These are phyloP conservation scores for Brachyhypopomus gauderio DNA, from an alignment of 2,113 vertebrate genomes.

Conservation along the genomic window DNA sequence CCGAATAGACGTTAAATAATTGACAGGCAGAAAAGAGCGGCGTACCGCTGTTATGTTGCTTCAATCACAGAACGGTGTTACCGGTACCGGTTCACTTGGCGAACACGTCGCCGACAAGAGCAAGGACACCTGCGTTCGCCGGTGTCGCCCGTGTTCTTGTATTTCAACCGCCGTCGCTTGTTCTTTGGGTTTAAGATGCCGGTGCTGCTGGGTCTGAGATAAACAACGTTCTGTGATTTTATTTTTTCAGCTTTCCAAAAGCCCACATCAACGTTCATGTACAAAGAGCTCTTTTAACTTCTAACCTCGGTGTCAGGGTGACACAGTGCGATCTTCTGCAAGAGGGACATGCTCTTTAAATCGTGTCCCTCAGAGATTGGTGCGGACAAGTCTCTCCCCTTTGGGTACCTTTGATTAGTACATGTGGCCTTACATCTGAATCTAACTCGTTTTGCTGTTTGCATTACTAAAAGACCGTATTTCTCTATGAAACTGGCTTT, in stretches of 20 bases:
- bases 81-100: background rate
- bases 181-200: background rate
- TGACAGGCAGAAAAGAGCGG: slow-evolving; percentile 1
- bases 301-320: background rate
- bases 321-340: background rate
- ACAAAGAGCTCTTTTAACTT: background rate
- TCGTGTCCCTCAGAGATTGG: slow-evolving; percentile 11
- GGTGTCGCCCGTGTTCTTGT: background rate
- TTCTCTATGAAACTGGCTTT: slow-evolving; percentile 24
- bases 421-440: slow-evolving; percentile 34
- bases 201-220: background rate
- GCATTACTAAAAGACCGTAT: slow-evolving; percentile 37
- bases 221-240: background rate
- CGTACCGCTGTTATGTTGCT: background rate
- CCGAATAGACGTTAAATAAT: slow-evolving; percentile 46
- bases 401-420: slow-evolving; percentile 26
- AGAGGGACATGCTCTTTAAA: background rate
- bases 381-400: slow-evolving; percentile 18
- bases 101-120: background rate
- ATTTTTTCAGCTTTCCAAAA: background rate
- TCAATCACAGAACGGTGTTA: background rate
- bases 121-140: background rate
- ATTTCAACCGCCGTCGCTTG: background rate
- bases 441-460: slow-evolving; percentile 25
- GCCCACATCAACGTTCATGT: background rate